Conservation (phyloP, 2,797 vertebrate species). For the Megaceryle alcyon region DNA sequence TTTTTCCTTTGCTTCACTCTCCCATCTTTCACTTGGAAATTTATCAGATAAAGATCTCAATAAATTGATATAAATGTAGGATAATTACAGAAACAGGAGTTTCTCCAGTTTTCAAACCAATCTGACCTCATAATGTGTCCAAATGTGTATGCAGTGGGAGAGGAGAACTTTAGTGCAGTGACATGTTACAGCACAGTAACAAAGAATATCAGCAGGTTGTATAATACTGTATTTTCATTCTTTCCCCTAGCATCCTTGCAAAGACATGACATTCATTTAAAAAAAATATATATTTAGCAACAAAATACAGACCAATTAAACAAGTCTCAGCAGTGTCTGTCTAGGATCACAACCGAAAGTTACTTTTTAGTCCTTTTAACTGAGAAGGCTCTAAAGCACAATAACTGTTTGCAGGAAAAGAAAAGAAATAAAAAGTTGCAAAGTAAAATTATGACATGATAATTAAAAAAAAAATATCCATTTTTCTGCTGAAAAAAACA, state of each 20-base stretch:
- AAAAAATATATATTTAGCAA: not conserved
- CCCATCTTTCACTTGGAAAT: not conserved
- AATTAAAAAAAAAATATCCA: not conserved
- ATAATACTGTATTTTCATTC: not conserved
- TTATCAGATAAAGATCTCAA: not conserved
- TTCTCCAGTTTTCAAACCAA: not conserved
- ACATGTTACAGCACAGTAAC: not conserved
- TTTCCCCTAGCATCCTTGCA: not conserved
- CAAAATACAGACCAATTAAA: conserved; percentile 5
- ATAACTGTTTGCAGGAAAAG: not conserved
- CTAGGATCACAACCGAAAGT: not conserved
- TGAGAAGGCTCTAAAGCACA: not conserved
- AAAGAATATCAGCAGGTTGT: not conserved
- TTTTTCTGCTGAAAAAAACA: conserved; percentile 60
- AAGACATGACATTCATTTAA: not conserved
- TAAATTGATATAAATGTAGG: not conserved
- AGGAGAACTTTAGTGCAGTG: not conserved
- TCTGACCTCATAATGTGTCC: not conserved
- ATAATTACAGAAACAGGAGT: not conserved
- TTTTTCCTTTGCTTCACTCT: not conserved
- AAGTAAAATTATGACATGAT: not conserved
- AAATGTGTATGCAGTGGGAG: not conserved
- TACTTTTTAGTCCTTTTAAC: not conserved
- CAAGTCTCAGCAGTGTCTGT: not conserved
- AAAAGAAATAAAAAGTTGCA: not conserved